phyloP scores from a whole-genome alignment of 2,888 invertebrate species.

The Hermodice carunculata region DNA sequence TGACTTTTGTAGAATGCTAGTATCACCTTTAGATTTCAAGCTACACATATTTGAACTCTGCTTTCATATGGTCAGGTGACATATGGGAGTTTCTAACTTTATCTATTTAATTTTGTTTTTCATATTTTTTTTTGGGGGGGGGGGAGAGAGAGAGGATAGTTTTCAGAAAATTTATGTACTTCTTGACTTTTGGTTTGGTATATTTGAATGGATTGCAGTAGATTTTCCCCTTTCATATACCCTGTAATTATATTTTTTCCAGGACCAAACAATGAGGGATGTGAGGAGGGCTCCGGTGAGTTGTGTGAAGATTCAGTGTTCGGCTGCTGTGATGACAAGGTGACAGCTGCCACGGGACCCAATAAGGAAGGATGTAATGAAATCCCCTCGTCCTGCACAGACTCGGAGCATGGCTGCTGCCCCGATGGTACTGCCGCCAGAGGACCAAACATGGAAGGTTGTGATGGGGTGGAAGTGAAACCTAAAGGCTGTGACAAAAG shows the following conservation, averaged over 20 bases:
- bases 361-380: conserved; percentile 72
- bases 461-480: conserved; percentile 78
- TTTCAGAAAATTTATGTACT: no score
- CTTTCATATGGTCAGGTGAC: no score
- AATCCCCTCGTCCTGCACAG: conserved; percentile 50
- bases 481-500: conserved; percentile 43
- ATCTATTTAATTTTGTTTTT: no score
- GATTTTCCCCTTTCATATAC: no score
- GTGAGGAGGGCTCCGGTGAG: conserved; percentile 23
- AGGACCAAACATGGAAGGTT: conserved; percentile 80
- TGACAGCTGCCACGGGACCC: conserved; percentile 87
- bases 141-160: no score
- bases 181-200: no score
- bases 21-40: no score
- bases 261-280: conserved; percentile 11
- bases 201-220: no score
- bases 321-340: conserved; percentile 90
- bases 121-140: not conserved
- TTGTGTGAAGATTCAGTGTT: conserved; percentile 73
- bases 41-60: no score
- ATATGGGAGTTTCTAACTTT: no score
- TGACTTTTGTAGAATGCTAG: no score
- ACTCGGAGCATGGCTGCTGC: conserved; percentile 89
- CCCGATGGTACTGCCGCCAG: conserved; percentile 75
- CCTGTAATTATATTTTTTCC: not conserved